Evolutionary conservation across 2,888 invertebrate species (phyloP).

Genomic region (Lagria hirta): DNA sequence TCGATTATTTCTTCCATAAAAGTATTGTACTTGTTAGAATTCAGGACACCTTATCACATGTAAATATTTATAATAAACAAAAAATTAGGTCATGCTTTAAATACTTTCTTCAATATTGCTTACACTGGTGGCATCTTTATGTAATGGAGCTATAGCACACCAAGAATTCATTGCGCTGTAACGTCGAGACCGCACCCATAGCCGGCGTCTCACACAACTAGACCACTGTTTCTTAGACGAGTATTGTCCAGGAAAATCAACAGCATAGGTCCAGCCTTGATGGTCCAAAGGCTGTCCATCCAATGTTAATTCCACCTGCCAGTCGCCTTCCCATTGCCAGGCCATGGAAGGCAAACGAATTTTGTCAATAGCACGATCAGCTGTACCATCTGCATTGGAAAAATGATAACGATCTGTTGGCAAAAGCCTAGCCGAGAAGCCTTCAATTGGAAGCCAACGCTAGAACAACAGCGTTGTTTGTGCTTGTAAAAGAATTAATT

Average conservation of each 20-base stretch:
- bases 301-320: slow-evolving; percentile 81
- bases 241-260: slow-evolving; percentile 87
- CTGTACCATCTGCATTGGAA: slow-evolving; percentile 81
- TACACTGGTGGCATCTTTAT: slow-evolving; percentile 82
- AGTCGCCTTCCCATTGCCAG: slow-evolving; percentile 96
- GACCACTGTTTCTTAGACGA: slow-evolving; percentile 82
- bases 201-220: slow-evolving; percentile 83
- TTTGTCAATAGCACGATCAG: slow-evolving; percentile 75
- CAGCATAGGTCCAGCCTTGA: slow-evolving; percentile 92
- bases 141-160: slow-evolving; percentile 87
- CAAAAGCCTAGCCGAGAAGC: slow-evolving; percentile 78
- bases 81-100: too few relatives aligned
- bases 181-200: slow-evolving; percentile 85
- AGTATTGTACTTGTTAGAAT: too few relatives aligned
- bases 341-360: slow-evolving; percentile 89
- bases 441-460: slow-evolving; percentile 89
- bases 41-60: too few relatives aligned
- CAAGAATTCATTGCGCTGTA: slow-evolving; percentile 90
- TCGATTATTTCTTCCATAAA: too few relatives aligned
- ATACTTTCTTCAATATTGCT: slow-evolving; percentile 26
- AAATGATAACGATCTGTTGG: slow-evolving; percentile 88
- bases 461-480: slow-evolving; percentile 43
- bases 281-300: slow-evolving; percentile 86
- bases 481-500: slow-evolving; percentile 1
- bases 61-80: neutral